Conservation (phyloP, 92 coral and sea anemone genomes). For the Parazoanthus swiftii region DNA sequence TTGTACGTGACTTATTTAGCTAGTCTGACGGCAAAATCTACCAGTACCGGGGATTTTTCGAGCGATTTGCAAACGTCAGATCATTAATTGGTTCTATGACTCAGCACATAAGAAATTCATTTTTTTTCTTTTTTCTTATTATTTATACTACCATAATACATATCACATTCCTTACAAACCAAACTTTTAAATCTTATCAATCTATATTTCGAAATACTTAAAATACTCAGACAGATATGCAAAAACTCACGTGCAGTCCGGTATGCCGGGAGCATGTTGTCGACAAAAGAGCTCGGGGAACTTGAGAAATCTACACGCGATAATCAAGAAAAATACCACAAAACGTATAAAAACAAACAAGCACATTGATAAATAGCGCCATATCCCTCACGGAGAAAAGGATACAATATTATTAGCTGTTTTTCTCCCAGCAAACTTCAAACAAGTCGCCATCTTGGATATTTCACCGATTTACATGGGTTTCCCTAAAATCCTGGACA, state of each 20-base stretch:
- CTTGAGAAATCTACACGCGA: slow-evolving; percentile 18
- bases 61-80: too few relatives aligned
- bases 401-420: slow-evolving; percentile 43
- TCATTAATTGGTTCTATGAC: too few relatives aligned
- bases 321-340: slow-evolving; percentile 30
- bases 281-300: slow-evolving; percentile 38
- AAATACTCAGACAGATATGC: too few relatives aligned
- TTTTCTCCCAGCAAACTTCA: slow-evolving; percentile 26
- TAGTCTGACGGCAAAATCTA: too few relatives aligned
- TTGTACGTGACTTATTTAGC: too few relatives aligned
- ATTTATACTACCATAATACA: not conserved
- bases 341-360: not conserved
- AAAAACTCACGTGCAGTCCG: slow-evolving; percentile 71
- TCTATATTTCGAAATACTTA: not conserved
- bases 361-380: not conserved
- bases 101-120: too few relatives aligned
- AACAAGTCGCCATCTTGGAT: slow-evolving; percentile 45
- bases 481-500: not conserved
- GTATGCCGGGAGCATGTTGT: slow-evolving; percentile 33
- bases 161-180: not conserved
- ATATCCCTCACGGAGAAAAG: not conserved
- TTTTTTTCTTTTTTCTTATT: too few relatives aligned
- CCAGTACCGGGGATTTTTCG: too few relatives aligned
- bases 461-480: not conserved
- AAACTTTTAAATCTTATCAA: not conserved